Conservation (phyloP, 1,140 invertebrate species). For the Apis laboriosa region DNA sequence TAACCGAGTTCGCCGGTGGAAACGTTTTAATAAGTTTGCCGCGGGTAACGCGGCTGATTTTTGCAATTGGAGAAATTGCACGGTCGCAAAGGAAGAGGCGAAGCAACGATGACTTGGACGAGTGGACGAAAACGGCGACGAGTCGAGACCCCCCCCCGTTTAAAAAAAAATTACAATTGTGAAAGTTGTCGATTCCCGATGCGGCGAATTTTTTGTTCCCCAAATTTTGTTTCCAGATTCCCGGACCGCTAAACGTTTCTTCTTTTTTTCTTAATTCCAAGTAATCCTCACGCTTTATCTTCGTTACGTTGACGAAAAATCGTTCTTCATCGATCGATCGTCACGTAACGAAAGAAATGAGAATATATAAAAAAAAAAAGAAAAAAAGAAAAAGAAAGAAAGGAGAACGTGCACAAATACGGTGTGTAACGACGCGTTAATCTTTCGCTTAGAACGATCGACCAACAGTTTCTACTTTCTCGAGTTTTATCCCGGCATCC, state of each 20-base stretch:
- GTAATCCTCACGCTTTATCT: too few species aligned
- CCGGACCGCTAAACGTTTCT: neutral
- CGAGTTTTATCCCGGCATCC: constrained; percentile 28
- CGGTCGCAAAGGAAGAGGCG: neutral
- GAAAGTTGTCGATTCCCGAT: constrained; percentile 19
- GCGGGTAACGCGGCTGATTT: neutral
- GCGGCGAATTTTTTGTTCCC: neutral
- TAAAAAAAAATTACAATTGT: constrained; percentile 29
- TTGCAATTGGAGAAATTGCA: constrained; percentile 41
- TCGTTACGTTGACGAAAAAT: too few species aligned
- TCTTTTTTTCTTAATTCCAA: neutral
- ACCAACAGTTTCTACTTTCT: constrained; percentile 30
- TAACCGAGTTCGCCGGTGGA: constrained; percentile 1
- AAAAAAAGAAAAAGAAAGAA: neutral
- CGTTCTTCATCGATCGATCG: neutral
- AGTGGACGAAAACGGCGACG: neutral
- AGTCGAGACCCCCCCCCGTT: neutral
- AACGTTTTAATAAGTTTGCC: constrained; percentile 41
- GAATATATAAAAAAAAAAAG: neutral
- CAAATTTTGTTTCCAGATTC: too few species aligned
- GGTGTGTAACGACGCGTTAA: constrained; percentile 8
- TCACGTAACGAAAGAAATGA: neutral
- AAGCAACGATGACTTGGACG: neutral
- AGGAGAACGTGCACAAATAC: neutral
- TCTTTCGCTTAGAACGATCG: constrained; percentile 22